Evolutionary conservation across 2,113 vertebrate species (phyloP), one percentile per base, ranked within the genome.

Genomic region (Emydocephalus ijimae): DNA sequence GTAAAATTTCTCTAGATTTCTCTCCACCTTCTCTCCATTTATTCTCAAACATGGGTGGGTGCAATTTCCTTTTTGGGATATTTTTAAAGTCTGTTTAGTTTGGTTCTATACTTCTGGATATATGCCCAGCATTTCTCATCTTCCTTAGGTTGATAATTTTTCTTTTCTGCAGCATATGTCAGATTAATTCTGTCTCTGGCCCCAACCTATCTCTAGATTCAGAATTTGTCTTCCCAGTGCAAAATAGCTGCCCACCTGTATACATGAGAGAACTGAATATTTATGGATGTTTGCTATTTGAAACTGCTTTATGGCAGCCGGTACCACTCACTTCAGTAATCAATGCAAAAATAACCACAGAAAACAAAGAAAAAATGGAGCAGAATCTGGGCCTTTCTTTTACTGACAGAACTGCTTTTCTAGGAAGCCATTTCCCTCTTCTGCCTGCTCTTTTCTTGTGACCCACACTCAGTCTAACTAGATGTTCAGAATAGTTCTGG

Each of bases 261-360:
- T 1, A 11, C 0, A 20, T 1, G 5, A 2, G 3, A 4, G 21
- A 12, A 14, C 59, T 0, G 10, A 6, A 87, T 5, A 57, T 64
- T 4, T 24, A 88, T 15, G 5, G 4, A 7, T 1, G 54, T 56
- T 21, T 57, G 54, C 85, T 21, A 10, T 24, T 5, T 2, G 3
- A 92, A 5, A n/a, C 0, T 34, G 34, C 24, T 34, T 91, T 55
- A 14, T 24, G 45, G 61, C 24, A 24, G 57, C 18, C n/a, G 23
- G 1, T 88, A 26, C 8, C 8, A 5, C 52, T 1, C 39, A 34
- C 64, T 88, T 29, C 54, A 52, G 34, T 4, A 21, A 26, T 26
- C 18, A 50, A 12, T 0, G 5, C 48, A 18, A 59, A 61, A 59
- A 0, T 20, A 39, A 34, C 0, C 0, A 3, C 3, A 18, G 56